Percentiles rank a stretch among this genome's conserved stretches.
Conservation (phyloP, 2,888 invertebrate species). For the Hypena proboscidalis region DNA sequence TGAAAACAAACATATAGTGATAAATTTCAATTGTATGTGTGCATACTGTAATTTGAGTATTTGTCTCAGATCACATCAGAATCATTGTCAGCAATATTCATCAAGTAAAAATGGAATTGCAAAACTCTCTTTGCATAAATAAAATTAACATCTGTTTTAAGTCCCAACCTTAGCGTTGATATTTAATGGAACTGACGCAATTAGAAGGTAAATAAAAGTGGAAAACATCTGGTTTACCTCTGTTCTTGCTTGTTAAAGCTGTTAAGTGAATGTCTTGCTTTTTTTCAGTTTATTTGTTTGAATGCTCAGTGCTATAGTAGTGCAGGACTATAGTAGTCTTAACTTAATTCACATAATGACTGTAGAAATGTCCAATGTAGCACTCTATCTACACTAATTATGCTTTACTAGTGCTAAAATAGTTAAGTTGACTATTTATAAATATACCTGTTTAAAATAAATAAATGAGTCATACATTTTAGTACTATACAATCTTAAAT, state of each 20-base stretch:
- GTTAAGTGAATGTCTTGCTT: neutral
- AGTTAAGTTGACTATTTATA: no score
- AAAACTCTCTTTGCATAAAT: constrained; percentile 52
- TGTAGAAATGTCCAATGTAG: no score
- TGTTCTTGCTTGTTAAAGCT: neutral
- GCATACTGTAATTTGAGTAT: constrained; percentile 18
- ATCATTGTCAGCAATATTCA: constrained; percentile 54
- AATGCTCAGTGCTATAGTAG: neutral
- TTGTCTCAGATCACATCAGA: no score
- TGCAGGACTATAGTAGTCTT: no score
- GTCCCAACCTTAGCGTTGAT: constrained; percentile 39
- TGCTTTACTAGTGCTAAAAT: no score
- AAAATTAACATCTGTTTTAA: constrained; percentile 61
- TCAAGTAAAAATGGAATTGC: constrained; percentile 56
- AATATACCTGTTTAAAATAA: no score
- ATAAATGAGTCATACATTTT: no score
- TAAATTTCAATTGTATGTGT: constrained; percentile 2
- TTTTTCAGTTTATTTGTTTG: neutral
- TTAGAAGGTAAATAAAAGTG: constrained; percentile 20
- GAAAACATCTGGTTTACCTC: constrained; percentile 8
- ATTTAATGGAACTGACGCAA: constrained; percentile 32
- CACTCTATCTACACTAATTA: no score
- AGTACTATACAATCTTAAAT: no score
- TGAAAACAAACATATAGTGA: no score
- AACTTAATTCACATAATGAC: no score